Conservation (phyloP, 2,797 vertebrate species). For the Pterois miles region DNA sequence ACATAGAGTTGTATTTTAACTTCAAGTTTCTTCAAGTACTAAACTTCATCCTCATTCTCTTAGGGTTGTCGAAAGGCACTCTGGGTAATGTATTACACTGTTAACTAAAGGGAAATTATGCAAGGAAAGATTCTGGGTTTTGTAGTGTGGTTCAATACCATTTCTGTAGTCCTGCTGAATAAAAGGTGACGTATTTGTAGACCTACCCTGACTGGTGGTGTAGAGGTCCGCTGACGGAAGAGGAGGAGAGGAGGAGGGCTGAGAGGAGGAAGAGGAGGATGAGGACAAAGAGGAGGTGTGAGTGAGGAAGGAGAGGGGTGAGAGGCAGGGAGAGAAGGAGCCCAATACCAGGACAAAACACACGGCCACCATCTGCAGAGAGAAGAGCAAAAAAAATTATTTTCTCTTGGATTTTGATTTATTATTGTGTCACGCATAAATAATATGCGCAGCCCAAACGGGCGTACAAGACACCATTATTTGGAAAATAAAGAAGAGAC, state of each 20-base stretch:
- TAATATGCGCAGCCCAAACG: no score
- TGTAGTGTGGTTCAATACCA: neutral
- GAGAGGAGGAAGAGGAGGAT: slow-evolving; percentile 78
- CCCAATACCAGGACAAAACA: slow-evolving; percentile 98
- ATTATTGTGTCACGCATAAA: no score
- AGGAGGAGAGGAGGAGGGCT: slow-evolving; percentile 84
- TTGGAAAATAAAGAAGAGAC: slow-evolving; percentile 21
- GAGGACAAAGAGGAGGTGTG: slow-evolving; percentile 86
- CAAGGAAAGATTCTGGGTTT: neutral
- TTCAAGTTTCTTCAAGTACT: neutral
- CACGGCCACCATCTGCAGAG: slow-evolving; percentile 91
- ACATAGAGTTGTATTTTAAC: neutral
- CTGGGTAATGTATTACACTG: neutral
- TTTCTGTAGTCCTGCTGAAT: neutral
- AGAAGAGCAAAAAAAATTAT: no score
- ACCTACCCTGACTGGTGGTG: slow-evolving; percentile 94
- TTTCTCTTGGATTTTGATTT: no score
- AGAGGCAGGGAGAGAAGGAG: slow-evolving; percentile 93
- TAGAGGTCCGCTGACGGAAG: slow-evolving; percentile 89
- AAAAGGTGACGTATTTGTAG: neutral
- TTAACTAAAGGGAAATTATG: neutral
- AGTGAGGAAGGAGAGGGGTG: slow-evolving; percentile 88
- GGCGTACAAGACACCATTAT: no score
- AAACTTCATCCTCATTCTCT: neutral
- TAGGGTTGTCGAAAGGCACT: neutral